Evolutionary conservation across 1,140 invertebrate genomes (phyloP), one percentile per base, ranked within the genome.

Genomic region (Brachystomella parvula): DNA sequence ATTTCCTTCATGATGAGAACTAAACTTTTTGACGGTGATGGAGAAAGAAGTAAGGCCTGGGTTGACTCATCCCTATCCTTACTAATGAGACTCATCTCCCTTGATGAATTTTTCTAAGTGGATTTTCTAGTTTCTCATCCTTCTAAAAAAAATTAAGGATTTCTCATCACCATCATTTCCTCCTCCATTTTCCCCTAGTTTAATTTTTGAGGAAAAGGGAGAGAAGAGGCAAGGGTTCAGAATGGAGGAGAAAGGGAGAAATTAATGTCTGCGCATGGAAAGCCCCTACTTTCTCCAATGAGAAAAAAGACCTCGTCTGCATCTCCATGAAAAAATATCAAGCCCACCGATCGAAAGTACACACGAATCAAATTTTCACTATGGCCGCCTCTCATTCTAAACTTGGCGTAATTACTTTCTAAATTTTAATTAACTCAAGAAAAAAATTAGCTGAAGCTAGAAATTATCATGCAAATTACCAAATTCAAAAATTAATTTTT

Each of bases 41-140:
- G 15, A 53, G 49, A 53, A n/a, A n/a, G n/a, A n/a, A n/a, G n/a
- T n/a, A n/a, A 9, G 12, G 49, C 24, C 9, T 44, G 9, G 9
- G 39, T 44, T 44, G 39, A 44, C 39, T 44, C 39, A 44, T 44
- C 39, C 39, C 39, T 44, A 12, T 9, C n/a, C 39, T 12, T 24
- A 53, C 21, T 53, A 53, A 53, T 53, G 49, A 53, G 49, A 24
- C 12, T 9, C 9, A 53, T 12, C 49, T 53, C 49, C 24, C 49
- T 53, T 53, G 49, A 53, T 53, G 49, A 53, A 53, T 53, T 53
- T 53, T 53, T 53, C n/a, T 53, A 53, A 53, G 12, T 12, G 49
- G 49, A 53, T 53, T 53, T 53, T 24, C 49, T 53, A 12, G 49
- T 53, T 53, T 12, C 12, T 17, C 12, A 53, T 53, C 12, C 12